Evolutionary conservation across 2,113 vertebrate species (phyloP).

Genomic region (Calyptomena viridis): DNA sequence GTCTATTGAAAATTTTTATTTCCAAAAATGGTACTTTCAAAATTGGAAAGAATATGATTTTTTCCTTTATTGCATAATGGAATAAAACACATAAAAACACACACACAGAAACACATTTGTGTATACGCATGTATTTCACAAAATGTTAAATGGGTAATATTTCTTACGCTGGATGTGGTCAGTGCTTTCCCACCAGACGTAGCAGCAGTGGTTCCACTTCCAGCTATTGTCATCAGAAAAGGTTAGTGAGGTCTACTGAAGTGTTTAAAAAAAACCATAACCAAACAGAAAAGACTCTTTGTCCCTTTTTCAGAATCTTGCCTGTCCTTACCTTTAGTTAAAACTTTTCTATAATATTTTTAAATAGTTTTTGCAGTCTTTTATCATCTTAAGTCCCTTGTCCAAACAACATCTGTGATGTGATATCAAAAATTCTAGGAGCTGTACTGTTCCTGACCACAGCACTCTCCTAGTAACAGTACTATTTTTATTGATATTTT

Average conservation of each 20-base stretch:
- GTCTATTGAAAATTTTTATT: not conserved
- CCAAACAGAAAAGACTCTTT: not conserved
- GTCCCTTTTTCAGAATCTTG: not conserved
- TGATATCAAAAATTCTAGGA: not conserved
- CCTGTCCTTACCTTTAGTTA: not conserved
- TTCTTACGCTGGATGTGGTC: not conserved
- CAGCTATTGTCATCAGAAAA: not conserved
- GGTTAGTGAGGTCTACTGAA: not conserved
- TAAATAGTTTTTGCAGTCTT: not conserved
- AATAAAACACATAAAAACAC: not conserved
- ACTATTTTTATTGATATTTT: constrained; percentile 24
- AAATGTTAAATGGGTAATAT: not conserved
- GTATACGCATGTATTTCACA: not conserved
- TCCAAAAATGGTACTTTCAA: not conserved
- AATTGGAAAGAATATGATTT: not conserved
- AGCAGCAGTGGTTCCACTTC: not conserved
- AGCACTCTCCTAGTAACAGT: not conserved
- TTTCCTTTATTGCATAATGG: not conserved
- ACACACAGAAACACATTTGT: not conserved
- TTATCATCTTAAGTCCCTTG: not conserved
- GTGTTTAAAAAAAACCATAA: not conserved
- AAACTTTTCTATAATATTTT: not conserved
- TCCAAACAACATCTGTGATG: not conserved
- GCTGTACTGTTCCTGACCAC: not conserved
- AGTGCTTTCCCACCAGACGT: not conserved